Evolutionary conservation across 1,140 invertebrate species (phyloP).

Genomic region (Rhizoglyphus robini): DNA sequence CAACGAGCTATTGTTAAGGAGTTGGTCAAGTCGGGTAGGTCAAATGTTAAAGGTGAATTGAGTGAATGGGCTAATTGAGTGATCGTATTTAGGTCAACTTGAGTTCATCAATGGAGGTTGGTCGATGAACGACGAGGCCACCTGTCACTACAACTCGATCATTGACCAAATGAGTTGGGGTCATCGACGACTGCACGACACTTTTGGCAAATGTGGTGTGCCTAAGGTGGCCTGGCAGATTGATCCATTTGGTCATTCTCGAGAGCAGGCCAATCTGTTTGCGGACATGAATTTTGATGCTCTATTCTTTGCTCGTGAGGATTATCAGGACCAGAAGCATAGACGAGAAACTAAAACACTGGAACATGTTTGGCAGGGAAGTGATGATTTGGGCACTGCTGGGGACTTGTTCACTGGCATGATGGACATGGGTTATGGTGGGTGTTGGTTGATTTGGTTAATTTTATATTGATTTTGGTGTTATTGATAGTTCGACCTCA

Average conservation of each 20-base stretch:
- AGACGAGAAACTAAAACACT: background rate
- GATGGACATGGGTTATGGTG: background rate
- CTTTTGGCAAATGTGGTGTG: too few relatives aligned
- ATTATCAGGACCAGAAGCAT: conserved; percentile 14
- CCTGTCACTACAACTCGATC: too few relatives aligned
- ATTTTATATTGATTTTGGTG: too few relatives aligned
- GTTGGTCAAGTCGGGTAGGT: conserved; percentile 40
- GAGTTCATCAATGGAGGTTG: conserved; percentile 82
- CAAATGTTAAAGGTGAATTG: background rate
- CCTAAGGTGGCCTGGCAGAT: too few relatives aligned
- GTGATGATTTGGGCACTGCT: conserved; percentile 17
- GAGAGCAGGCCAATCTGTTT: too few relatives aligned
- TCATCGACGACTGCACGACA: too few relatives aligned
- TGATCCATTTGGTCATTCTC: too few relatives aligned
- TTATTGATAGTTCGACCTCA: too few relatives aligned
- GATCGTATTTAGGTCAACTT: conserved; percentile 59
- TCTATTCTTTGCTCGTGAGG: conserved; percentile 17
- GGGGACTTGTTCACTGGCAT: conserved; percentile 13
- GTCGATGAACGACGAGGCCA: too few relatives aligned
- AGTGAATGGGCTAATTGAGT: background rate
- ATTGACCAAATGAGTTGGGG: too few relatives aligned
- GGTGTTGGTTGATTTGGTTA: background rate
- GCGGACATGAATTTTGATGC: conserved; percentile 31
- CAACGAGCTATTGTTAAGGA: conserved; percentile 37
- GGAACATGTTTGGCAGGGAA: conserved; percentile 20